Percentiles rank a stretch among this genome's conserved stretches.
phyloP scores from a whole-genome alignment of 2,797 vertebrate species.

The Sebastes hopkinsi region DNA sequence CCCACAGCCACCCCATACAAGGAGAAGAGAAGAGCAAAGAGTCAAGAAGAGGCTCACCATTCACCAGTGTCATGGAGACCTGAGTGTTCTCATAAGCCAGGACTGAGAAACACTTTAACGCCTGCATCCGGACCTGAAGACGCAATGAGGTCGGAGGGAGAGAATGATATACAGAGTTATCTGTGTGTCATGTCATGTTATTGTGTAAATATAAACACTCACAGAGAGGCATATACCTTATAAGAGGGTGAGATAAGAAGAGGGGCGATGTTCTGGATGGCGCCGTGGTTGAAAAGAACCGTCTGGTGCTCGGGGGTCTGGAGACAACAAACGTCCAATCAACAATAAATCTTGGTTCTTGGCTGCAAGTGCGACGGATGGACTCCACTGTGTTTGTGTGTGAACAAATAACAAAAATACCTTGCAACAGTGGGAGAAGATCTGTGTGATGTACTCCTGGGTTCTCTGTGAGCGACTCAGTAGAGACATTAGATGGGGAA shows the following conservation, averaged over 20 bases:
- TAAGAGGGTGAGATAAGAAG: slow-evolving; percentile 93
- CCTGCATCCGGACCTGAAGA: slow-evolving; percentile 95
- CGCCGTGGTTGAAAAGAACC: slow-evolving; percentile 95
- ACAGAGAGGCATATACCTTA: slow-evolving; percentile 83
- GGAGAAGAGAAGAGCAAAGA: neutral
- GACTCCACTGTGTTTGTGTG: slow-evolving; percentile 2
- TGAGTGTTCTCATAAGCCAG: slow-evolving; percentile 97
- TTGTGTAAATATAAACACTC: neutral
- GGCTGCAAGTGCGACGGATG: neutral
- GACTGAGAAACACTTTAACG: slow-evolving; percentile 98
- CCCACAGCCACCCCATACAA: neutral
- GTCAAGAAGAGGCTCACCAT: slow-evolving; percentile 84
- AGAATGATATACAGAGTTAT: neutral
- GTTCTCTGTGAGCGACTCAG: slow-evolving; percentile 93
- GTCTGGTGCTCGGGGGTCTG: slow-evolving; percentile 98
- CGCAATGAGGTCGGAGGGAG: neutral
- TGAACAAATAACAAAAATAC: slow-evolving; percentile 74
- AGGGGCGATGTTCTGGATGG: slow-evolving; percentile 96
- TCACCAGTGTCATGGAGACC: slow-evolving; percentile 96
- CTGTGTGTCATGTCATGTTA: neutral
- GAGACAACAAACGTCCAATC: slow-evolving; percentile 47
- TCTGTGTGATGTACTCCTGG: slow-evolving; percentile 99
- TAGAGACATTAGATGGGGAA: slow-evolving; percentile 96
- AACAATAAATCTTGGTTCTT: neutral
- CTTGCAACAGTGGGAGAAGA: slow-evolving; percentile 99